Evolutionary conservation across 1,140 invertebrate genomes (phyloP), one percentile per base, ranked within the genome.

Genomic region (Microplitis demolitor): DNA sequence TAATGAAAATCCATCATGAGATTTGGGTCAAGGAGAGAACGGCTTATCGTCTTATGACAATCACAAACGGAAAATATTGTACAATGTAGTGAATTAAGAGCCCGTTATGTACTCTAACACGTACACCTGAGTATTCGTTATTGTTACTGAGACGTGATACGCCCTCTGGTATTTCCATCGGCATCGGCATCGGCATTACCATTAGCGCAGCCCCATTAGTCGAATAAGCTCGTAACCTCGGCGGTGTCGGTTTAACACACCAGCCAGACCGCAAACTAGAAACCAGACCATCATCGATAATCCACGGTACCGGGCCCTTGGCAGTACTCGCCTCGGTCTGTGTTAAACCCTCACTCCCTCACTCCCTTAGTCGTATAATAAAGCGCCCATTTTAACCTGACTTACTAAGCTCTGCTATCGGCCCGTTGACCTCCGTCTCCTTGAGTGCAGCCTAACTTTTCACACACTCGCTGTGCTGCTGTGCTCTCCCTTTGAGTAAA

Each of bases 241-340:
- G 24, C 24, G 72, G 69, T 70, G 56, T 69, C 71, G 73, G 71
- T 69, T 60, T 69, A 74, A 11, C 39, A 45, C 39, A 9, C 5
- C 39, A 11, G 8, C 8, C 76, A 74, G 78, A 75, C 72, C 71
- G 72, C 79, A 77, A 76, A 77, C 69, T 73, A 80, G 77, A 76
- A 77, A 76, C 24, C 50, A 66, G n/a, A 53, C 34, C 62, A 35
- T 70, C 39, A 33, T 71, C 69, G 61, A 71, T 71, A 71, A 71
- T 71, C 69, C 50, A 63, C 64, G 33, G 58, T 39, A 45, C 37
- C 24, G 58, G 14, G 11, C 56, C 11, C 77, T 73, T 58, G 8
- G 56, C 16, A 58, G 24, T 24, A 24, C 24, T 24, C 24, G 24
- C 24, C 0, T 24, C 24, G 24, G 24, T 24, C 24, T 24, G 72